Percentiles rank a stretch among this genome's conserved stretches.
Conservation (phyloP, 2,797 vertebrate species). For the Octomys mimax region DNA sequence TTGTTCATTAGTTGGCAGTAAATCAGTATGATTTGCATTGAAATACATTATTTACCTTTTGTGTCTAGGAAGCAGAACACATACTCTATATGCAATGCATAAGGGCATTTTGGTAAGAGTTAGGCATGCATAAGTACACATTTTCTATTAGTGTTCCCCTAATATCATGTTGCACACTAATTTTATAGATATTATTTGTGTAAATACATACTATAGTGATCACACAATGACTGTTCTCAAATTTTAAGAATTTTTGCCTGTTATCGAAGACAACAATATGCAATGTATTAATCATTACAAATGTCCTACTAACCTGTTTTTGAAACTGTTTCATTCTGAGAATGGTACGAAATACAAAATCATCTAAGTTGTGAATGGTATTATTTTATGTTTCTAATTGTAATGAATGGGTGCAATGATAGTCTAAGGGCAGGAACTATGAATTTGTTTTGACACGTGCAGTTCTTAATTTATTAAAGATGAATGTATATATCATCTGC, state of each 20-base stretch:
- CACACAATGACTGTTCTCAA: neutral
- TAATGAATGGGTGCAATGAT: neutral
- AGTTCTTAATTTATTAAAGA: neutral
- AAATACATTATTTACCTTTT: conserved; percentile 46
- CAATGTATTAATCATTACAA: too few relatives aligned
- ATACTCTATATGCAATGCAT: neutral
- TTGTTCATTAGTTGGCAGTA: conserved; percentile 56
- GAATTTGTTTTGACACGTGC: neutral
- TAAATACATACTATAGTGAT: neutral
- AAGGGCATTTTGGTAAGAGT: neutral
- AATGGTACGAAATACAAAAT: neutral
- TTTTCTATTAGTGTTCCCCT: neutral
- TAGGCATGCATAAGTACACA: neutral
- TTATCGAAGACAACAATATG: too few relatives aligned
- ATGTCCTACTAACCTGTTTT: too few relatives aligned
- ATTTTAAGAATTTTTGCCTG: neutral
- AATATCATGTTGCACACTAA: neutral
- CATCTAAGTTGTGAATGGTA: neutral
- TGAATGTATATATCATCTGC: neutral
- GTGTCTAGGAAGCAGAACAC: neutral
- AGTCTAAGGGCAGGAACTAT: neutral
- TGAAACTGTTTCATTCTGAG: neutral
- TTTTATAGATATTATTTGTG: neutral
- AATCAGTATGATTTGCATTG: conserved; percentile 60
- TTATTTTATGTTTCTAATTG: neutral